Evolutionary conservation across 2,888 invertebrate species (phyloP).

Genomic region (Automeris io): DNA sequence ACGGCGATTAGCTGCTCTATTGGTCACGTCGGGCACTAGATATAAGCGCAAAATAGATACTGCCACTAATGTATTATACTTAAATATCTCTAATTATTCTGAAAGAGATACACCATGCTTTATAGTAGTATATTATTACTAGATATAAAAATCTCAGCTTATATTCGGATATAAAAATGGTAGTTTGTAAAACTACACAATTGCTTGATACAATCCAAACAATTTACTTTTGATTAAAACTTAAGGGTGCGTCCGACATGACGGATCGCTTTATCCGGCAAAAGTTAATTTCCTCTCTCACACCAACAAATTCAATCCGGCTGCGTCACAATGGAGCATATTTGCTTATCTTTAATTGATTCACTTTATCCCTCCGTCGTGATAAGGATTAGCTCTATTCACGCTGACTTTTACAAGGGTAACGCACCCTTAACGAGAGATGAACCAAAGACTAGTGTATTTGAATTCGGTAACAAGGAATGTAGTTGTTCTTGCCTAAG

Average conservation of each 20-base stretch:
- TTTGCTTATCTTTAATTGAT: constrained; percentile 78
- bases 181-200: too few relatives aligned
- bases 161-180: too few relatives aligned
- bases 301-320: constrained; percentile 65
- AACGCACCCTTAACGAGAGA: constrained; percentile 62
- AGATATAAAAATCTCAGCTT: too few relatives aligned
- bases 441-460: constrained; percentile 30
- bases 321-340: constrained; percentile 58
- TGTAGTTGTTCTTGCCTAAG: constrained; percentile 18
- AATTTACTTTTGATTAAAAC: constrained; percentile 40
- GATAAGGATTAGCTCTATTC: constrained; percentile 76
- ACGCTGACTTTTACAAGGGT: constrained; percentile 76
- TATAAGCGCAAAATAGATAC: too few relatives aligned
- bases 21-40: too few relatives aligned
- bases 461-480: not conserved
- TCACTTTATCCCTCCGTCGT: constrained; percentile 64
- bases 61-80: too few relatives aligned
- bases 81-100: too few relatives aligned
- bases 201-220: constrained; percentile 33
- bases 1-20: too few relatives aligned
- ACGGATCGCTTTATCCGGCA: constrained; percentile 60
- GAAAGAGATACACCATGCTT: too few relatives aligned
- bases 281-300: constrained; percentile 71
- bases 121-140: too few relatives aligned
- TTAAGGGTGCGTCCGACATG: constrained; percentile 52